Conservation (phyloP, 2,797 vertebrate species). For the Microctenopoma lineatum region DNA sequence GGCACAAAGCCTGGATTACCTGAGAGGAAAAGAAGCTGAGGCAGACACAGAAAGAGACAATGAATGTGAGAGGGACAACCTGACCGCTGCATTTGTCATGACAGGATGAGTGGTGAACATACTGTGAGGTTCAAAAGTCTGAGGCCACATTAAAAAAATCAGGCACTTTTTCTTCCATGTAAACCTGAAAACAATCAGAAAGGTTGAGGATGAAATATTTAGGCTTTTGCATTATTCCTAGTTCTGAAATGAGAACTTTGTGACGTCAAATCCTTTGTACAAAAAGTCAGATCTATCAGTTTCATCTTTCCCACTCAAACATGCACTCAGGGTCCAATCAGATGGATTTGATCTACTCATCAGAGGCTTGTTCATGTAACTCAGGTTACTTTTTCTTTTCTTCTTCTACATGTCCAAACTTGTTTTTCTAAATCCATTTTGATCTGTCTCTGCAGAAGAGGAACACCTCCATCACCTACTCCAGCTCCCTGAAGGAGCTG, state of each 20-base stretch:
- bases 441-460: conserved; percentile 70
- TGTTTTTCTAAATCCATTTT: background rate
- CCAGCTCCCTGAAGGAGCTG: conserved; percentile 85
- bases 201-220: too few species aligned
- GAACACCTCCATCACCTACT: conserved; percentile 84
- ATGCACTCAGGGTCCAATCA: too few species aligned
- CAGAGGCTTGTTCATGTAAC: background rate
- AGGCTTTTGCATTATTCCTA: too few species aligned
- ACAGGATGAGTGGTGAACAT: background rate
- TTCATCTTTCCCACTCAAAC: background rate
- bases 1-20: conserved; percentile 76
- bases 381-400: too few species aligned
- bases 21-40: conserved; percentile 39
- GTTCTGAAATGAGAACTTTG: too few species aligned
- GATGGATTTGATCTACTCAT: background rate
- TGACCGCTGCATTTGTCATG: conserved; percentile 5
- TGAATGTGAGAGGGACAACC: conserved; percentile 15
- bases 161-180: background rate
- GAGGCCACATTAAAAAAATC: too few species aligned
- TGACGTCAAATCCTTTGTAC: too few species aligned
- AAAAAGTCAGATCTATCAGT: too few species aligned
- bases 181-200: background rate
- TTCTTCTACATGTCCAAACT: too few species aligned
- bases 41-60: conserved; percentile 24
- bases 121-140: too few species aligned